phyloP scores from a whole-genome alignment of 2,797 vertebrate species.

The Eulemur coronatus region DNA sequence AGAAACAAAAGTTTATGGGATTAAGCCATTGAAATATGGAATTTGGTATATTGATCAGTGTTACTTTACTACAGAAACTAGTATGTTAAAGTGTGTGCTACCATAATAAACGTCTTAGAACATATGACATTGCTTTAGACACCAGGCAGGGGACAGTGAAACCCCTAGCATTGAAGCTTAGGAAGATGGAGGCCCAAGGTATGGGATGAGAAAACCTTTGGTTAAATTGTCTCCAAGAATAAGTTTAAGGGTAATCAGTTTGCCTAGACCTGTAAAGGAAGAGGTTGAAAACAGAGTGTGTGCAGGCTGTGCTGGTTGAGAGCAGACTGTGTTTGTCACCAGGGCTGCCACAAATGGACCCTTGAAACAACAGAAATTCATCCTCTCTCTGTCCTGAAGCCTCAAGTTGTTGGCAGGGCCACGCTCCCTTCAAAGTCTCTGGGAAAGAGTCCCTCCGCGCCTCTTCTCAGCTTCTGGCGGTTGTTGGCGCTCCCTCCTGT shows the following conservation, averaged over 20 bases:
- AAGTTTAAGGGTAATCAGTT: too few relatives aligned
- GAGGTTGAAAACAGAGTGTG: neutral
- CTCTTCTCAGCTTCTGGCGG: neutral
- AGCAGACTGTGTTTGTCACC: neutral
- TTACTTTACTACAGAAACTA: neutral
- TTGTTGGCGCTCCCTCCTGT: neutral
- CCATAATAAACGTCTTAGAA: neutral
- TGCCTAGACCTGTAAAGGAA: neutral
- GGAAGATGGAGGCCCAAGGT: neutral
- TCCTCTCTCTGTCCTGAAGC: neutral
- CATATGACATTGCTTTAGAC: neutral
- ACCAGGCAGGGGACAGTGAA: neutral
- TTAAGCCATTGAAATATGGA: neutral
- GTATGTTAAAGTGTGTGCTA: neutral
- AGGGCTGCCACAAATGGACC: neutral
- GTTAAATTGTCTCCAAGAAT: neutral
- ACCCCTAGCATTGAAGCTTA: neutral
- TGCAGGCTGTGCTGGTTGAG: neutral
- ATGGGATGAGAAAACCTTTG: neutral
- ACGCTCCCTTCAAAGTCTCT: neutral
- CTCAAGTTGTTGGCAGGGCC: neutral
- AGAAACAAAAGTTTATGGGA: neutral
- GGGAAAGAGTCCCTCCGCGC: neutral
- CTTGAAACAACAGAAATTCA: neutral
- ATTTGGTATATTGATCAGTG: neutral